Evolutionary conservation across 2,113 vertebrate genomes (phyloP).

Genomic region (Casuarius casuarius): DNA sequence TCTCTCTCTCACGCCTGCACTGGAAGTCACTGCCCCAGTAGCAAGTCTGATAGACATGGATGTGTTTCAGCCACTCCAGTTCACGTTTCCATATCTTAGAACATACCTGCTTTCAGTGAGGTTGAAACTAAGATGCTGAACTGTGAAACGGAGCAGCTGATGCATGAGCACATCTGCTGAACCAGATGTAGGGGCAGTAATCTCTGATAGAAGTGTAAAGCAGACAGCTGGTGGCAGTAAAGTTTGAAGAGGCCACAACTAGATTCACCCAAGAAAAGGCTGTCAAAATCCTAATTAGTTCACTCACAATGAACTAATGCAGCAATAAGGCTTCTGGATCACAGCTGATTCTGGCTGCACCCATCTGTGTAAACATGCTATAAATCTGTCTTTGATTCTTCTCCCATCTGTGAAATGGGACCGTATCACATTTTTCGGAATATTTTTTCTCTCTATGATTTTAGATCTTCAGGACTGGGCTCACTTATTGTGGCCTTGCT

Average conservation of each 20-base stretch:
- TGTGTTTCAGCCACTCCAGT: background rate
- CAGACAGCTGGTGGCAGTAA: constrained; percentile 59
- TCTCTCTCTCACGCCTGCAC: background rate
- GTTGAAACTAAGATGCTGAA: background rate
- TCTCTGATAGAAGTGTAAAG: constrained; percentile 1
- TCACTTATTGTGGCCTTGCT: constrained; percentile 16
- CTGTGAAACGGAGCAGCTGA: constrained; percentile 40
- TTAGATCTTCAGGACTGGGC: background rate
- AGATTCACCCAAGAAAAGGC: constrained; percentile 51
- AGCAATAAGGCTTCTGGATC: constrained; percentile 47
- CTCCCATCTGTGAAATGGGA: constrained; percentile 41
- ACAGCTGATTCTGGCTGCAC: constrained; percentile 59
- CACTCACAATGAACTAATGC: constrained; percentile 41
- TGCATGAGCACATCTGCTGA: constrained; percentile 6
- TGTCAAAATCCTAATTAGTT: constrained; percentile 67
- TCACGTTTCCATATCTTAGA: background rate
- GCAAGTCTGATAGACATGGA: background rate
- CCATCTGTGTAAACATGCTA: constrained; percentile 62
- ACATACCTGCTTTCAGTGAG: background rate
- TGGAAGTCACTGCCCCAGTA: background rate
- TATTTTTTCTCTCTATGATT: background rate
- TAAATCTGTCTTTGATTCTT: constrained; percentile 61
- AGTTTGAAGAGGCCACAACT: constrained; percentile 66
- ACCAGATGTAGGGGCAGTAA: constrained; percentile 50
- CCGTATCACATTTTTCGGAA: background rate